phyloP scores from a whole-genome alignment of 2,888 invertebrate species.

The Himalopsyche anomala region DNA sequence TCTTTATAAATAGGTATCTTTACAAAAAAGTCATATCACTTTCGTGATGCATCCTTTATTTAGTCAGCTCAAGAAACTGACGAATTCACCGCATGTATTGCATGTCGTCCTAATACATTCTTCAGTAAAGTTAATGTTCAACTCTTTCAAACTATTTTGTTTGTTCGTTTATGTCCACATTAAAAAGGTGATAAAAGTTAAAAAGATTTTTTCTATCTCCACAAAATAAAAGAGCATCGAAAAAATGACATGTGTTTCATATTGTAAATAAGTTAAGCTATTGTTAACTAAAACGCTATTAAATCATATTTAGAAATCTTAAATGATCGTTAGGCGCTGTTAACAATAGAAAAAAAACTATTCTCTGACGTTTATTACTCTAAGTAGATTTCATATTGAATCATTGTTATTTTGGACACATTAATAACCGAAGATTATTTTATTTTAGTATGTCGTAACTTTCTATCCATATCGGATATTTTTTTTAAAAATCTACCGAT shows the following conservation, averaged over 20 bases:
- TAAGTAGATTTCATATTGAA: no score
- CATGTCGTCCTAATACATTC: slow-evolving; percentile 35
- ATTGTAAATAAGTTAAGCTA: not conserved
- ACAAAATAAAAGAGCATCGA: slow-evolving; percentile 19
- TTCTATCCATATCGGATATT: no score
- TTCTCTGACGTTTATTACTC: no score
- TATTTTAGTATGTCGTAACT: no score
- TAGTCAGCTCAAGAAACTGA: not conserved
- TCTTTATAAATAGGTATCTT: no score
- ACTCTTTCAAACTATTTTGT: slow-evolving; percentile 37
- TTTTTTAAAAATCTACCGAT: no score
- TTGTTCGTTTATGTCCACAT: slow-evolving; percentile 43
- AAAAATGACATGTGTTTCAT: slow-evolving; percentile 17
- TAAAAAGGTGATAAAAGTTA: slow-evolving; percentile 36
- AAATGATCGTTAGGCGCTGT: no score
- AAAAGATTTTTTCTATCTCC: not conserved
- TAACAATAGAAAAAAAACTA: no score
- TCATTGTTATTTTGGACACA: no score
- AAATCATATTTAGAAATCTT: slow-evolving; percentile 9
- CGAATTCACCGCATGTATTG: slow-evolving; percentile 25
- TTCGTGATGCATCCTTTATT: not conserved
- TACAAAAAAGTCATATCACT: not conserved
- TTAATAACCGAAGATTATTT: no score
- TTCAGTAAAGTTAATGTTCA: slow-evolving; percentile 3
- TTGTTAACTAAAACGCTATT: not conserved